phyloP scores from a whole-genome alignment of 2,888 invertebrate genomes.

The Troides helena region DNA sequence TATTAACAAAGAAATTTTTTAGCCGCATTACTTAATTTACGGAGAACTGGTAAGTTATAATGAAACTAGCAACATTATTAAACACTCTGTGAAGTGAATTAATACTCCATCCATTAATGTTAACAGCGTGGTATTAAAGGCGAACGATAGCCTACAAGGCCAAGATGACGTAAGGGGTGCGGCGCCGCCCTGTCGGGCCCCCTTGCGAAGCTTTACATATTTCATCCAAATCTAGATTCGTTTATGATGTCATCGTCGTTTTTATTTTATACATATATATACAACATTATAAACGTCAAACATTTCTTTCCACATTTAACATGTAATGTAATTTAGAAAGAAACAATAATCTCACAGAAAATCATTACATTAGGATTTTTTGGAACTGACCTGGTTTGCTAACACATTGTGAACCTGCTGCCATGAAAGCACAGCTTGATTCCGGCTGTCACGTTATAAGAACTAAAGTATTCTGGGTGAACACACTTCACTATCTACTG shows the following conservation, averaged over 20 bases:
- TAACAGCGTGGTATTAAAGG: constrained; percentile 20
- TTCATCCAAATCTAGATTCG: background rate
- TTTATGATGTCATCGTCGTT: background rate
- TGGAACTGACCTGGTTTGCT: too few species aligned
- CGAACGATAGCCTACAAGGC: constrained; percentile 38
- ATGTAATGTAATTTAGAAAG: too few species aligned
- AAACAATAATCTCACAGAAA: too few species aligned
- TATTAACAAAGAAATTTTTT: background rate
- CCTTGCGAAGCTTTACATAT: constrained; percentile 36
- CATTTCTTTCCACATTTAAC: too few species aligned
- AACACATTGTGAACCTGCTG: too few species aligned
- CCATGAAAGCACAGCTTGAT: too few species aligned
- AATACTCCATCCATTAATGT: constrained; percentile 25
- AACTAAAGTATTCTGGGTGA: too few species aligned
- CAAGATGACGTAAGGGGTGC: constrained; percentile 41
- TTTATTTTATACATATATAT: too few species aligned
- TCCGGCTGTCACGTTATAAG: too few species aligned
- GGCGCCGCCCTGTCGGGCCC: constrained; percentile 51
- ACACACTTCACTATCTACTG: too few species aligned
- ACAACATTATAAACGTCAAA: too few species aligned
- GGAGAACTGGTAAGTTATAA: background rate
- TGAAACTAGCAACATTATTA: constrained; percentile 15
- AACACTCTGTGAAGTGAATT: constrained; percentile 18
- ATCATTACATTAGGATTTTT: too few species aligned
- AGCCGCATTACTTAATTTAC: background rate